These are phyloP conservation scores for Cottus gobio DNA, from an alignment of 2,113 vertebrate genomes.

Conservation along the genomic window DNA sequence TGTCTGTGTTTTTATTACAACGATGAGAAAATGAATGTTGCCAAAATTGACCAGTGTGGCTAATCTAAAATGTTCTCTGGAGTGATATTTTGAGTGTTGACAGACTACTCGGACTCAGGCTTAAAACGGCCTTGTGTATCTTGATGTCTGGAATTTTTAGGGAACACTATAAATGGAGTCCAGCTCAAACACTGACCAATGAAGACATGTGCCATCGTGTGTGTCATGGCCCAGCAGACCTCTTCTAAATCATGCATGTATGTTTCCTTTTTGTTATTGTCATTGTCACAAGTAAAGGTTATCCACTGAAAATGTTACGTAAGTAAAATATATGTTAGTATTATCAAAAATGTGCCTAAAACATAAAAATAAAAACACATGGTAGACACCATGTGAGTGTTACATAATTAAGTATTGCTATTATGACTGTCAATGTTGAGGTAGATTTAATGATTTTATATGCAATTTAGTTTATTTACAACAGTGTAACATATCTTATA, in stretches of 20 bases:
- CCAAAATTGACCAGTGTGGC: conserved; percentile 17
- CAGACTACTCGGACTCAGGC: not conserved
- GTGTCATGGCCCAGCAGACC: not conserved
- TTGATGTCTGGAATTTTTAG: not conserved
- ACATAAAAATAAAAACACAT: not conserved
- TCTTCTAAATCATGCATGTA: not conserved
- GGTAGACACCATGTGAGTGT: not conserved
- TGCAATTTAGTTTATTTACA: too few species aligned
- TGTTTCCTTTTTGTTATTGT: not conserved
- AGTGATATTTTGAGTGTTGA: conserved; percentile 17
- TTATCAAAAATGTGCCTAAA: not conserved
- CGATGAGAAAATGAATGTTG: conserved; percentile 23
- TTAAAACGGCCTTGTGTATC: not conserved
- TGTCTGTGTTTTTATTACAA: conserved; percentile 49
- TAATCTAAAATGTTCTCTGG: not conserved
- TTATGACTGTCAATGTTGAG: not conserved
- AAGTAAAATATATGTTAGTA: not conserved
- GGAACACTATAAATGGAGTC: not conserved
- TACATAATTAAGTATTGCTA: not conserved
- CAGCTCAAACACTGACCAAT: not conserved
- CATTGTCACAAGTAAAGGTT: not conserved
- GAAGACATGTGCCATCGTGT: not conserved
- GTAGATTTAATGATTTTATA: not conserved
- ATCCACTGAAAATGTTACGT: not conserved
- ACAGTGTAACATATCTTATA: too few species aligned